Evolutionary conservation across 2,888 invertebrate species (phyloP), one percentile per base, ranked within the genome.

Genomic region (Sarcophaga rosellei): DNA sequence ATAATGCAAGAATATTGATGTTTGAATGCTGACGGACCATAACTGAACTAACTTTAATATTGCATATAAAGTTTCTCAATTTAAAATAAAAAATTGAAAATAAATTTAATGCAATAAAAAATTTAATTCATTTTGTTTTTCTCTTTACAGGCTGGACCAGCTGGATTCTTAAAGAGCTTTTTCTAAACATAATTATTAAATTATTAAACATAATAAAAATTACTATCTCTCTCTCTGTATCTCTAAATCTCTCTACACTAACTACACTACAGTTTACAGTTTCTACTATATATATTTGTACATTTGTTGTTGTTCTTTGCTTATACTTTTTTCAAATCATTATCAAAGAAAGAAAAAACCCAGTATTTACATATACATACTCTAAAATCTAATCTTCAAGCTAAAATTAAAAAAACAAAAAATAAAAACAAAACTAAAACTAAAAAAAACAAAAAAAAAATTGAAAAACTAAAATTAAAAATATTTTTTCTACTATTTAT

Each of bases 81-180:
- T 35, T 8, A 35, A 35, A 35, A 35, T 35, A 35, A 35, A n/a
- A n/a, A 25, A 4, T 25, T 25, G 3, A 25, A 25, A 25, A 25
- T 25, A 25, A 4, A 25, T 25, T 35, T 8, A 1, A 8, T 8
- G 8, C 35, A 35, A 35, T 35, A 35, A 35, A 35, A 35, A 25
- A 35, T 35, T 8, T 1, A 35, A 35, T 35, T 35, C 77, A 84
- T 86, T 88, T 85, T 77, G 63, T 35, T 15, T 63, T 82, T 25
- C 21, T 70, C 68, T 25, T 88, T 89, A 74, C 90, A 97, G 97
- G 97, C 97, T 95, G 97, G 97, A 94, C 97, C 97, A 94, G 97
- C 97, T 94, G 97, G 97, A 95, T 97, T 97, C 96, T 96, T 97
- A 94, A 97, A 97, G 95, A 97, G 97, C 96, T 97, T 97, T 95